Evolutionary conservation across 2,888 invertebrate genomes (phyloP).

Genomic region (Nowickia ferox): DNA sequence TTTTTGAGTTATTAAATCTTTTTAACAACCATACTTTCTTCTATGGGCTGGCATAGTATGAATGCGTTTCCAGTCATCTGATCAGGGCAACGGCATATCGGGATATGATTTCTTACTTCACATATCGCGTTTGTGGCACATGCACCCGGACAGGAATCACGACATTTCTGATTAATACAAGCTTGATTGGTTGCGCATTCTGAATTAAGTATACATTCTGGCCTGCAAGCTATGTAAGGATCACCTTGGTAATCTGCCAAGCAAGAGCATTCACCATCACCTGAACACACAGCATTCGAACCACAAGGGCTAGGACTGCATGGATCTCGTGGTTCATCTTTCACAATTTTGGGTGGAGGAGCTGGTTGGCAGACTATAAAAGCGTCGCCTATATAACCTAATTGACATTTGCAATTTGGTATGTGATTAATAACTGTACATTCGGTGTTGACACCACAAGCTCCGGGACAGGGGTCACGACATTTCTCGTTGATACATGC

Average conservation of each 20-base stretch:
- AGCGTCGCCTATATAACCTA: slow-evolving; percentile 89
- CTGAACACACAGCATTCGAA: slow-evolving; percentile 88
- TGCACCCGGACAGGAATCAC: slow-evolving; percentile 88
- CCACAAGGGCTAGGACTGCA: slow-evolving; percentile 91
- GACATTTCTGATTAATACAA: slow-evolving; percentile 88
- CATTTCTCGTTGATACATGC: slow-evolving; percentile 92
- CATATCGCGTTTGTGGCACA: slow-evolving; percentile 89
- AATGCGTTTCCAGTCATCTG: slow-evolving; percentile 91
- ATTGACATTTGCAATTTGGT: slow-evolving; percentile 89
- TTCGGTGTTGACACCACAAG: slow-evolving; percentile 87
- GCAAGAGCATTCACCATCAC: slow-evolving; percentile 87
- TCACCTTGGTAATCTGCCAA: slow-evolving; percentile 88
- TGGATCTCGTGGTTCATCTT: slow-evolving; percentile 84
- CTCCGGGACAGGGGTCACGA: slow-evolving; percentile 91
- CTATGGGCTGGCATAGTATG: slow-evolving; percentile 83
- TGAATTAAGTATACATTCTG: slow-evolving; percentile 88
- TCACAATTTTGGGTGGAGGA: slow-evolving; percentile 75
- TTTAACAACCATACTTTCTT: slow-evolving; percentile 75
- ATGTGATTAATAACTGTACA: slow-evolving; percentile 88
- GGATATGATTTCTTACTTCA: slow-evolving; percentile 88
- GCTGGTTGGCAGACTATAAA: slow-evolving; percentile 85
- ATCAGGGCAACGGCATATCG: slow-evolving; percentile 88
- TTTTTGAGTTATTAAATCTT: slow-evolving; percentile 79
- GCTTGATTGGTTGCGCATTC: slow-evolving; percentile 88
- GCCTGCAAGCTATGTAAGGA: slow-evolving; percentile 88